Percentiles rank a stretch among this genome's conserved stretches.
Conservation (phyloP, 1,140 invertebrate species). For the Belonocnema kinseyi region DNA sequence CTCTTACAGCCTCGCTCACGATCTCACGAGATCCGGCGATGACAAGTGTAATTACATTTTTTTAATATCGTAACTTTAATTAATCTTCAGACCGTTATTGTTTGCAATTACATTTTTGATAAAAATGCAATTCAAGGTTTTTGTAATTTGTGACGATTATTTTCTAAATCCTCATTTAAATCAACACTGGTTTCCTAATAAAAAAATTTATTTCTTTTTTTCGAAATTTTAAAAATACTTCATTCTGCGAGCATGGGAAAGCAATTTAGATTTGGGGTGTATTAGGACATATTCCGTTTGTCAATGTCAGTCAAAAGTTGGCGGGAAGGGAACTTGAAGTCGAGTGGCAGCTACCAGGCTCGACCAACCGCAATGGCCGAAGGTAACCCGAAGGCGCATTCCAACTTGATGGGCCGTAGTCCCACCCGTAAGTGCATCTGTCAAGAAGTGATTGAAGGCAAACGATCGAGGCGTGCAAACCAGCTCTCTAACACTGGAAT, state of each 20-base stretch:
- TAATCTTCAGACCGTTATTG: slow-evolving; percentile 4
- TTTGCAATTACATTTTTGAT: slow-evolving; percentile 7
- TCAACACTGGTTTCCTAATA: not conserved
- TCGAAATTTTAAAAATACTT: not conserved
- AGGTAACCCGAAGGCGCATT: slow-evolving; percentile 60
- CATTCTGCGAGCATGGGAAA: not conserved
- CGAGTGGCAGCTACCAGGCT: slow-evolving; percentile 28
- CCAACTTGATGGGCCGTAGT: slow-evolving; percentile 64
- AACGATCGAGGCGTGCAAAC: slow-evolving; percentile 61
- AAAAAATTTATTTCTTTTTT: not conserved
- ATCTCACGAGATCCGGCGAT: slow-evolving; percentile 27
- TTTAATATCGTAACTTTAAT: slow-evolving; percentile 5
- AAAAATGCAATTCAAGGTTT: not conserved
- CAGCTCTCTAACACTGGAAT: slow-evolving; percentile 50
- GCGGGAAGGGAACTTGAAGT: slow-evolving; percentile 40
- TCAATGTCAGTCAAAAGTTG: slow-evolving; percentile 26
- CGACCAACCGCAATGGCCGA: slow-evolving; percentile 42
- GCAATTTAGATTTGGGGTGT: not conserved
- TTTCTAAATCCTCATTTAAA: too few species aligned
- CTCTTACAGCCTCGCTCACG: slow-evolving; percentile 6
- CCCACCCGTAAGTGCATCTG: slow-evolving; percentile 68
- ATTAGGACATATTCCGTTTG: slow-evolving; percentile 28
- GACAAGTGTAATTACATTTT: slow-evolving; percentile 29
- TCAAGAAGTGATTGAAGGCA: slow-evolving; percentile 73
- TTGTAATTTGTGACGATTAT: too few species aligned